Evolutionary conservation across 2,113 vertebrate genomes (phyloP).

Genomic region (Dicentrarchus labrax): DNA sequence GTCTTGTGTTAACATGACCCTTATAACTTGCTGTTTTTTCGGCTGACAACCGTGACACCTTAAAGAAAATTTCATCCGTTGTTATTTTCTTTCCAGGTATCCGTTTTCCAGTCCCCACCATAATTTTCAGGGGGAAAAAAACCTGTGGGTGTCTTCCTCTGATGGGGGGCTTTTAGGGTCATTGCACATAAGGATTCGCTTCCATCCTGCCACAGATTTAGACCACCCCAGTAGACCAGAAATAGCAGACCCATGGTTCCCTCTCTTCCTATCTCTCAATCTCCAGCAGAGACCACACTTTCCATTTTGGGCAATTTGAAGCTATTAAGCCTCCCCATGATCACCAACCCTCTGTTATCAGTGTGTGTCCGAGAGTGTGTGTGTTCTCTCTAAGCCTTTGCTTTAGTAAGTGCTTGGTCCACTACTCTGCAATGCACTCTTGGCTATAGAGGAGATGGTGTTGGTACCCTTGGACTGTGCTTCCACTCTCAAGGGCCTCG

Average conservation of each 20-base stretch:
- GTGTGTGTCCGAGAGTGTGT: conserved; percentile 40
- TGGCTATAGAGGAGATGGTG: conserved; percentile 32
- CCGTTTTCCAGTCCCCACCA: neutral
- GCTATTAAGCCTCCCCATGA: conserved; percentile 68
- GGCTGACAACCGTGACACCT: neutral
- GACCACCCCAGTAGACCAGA: conserved; percentile 60
- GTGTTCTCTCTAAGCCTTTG: conserved; percentile 27
- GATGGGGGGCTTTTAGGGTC: conserved; percentile 61
- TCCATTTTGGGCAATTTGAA: conserved; percentile 77
- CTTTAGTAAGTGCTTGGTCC: conserved; percentile 40
- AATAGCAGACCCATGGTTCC: conserved; percentile 49
- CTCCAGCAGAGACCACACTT: conserved; percentile 68
- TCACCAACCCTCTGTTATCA: conserved; percentile 54
- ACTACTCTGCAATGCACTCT: conserved; percentile 49
- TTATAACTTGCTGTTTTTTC: neutral
- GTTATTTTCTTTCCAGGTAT: conserved; percentile 26
- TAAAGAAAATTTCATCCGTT: neutral
- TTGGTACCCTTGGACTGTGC: conserved; percentile 26
- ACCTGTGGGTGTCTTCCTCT: conserved; percentile 35
- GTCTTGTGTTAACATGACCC: no score
- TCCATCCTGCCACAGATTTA: conserved; percentile 51
- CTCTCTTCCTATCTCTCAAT: conserved; percentile 58
- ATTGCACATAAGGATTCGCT: conserved; percentile 67
- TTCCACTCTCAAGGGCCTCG: conserved; percentile 9
- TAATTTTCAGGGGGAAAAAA: conserved; percentile 11